A percentile compares a stretch with the other conserved stretches of the same genome.
phyloP scores from a whole-genome alignment of 1,140 invertebrate species.

The Orussus abietinus region DNA sequence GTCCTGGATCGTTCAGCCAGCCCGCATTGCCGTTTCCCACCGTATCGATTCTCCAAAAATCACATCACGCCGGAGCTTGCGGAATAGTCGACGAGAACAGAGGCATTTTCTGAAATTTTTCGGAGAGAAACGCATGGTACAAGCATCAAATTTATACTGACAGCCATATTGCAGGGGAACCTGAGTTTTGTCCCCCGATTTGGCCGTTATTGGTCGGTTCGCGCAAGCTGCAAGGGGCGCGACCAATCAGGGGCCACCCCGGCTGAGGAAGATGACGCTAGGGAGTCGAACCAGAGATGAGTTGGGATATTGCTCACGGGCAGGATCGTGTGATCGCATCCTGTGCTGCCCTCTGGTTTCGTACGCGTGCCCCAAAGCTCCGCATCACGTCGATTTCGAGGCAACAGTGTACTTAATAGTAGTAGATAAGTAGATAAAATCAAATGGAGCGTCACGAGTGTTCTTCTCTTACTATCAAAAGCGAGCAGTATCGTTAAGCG shows the following conservation, averaged over 20 bases:
- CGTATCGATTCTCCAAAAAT: conserved; percentile 27
- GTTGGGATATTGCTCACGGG: too few species aligned
- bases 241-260: conserved; percentile 23
- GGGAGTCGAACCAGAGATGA: too few species aligned
- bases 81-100: conserved; percentile 29
- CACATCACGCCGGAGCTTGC: conserved; percentile 35
- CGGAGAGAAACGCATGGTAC: conserved; percentile 75
- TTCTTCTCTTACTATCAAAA: too few species aligned
- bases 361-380: too few species aligned
- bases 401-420: too few species aligned
- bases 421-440: too few species aligned
- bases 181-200: conserved; percentile 69
- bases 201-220: conserved; percentile 58
- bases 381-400: too few species aligned
- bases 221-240: conserved; percentile 3
- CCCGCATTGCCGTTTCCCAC: conserved; percentile 44
- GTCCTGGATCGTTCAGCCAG: conserved; percentile 52
- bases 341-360: too few species aligned
- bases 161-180: conserved; percentile 77
- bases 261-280: too few species aligned
- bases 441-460: too few species aligned
- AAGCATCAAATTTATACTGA: conserved; percentile 84
- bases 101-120: conserved; percentile 47
- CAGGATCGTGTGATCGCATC: too few species aligned
- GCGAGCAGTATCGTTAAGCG: too few species aligned